Evolutionary conservation across 1,140 invertebrate species (phyloP).

Genomic region (Ips typographus): DNA sequence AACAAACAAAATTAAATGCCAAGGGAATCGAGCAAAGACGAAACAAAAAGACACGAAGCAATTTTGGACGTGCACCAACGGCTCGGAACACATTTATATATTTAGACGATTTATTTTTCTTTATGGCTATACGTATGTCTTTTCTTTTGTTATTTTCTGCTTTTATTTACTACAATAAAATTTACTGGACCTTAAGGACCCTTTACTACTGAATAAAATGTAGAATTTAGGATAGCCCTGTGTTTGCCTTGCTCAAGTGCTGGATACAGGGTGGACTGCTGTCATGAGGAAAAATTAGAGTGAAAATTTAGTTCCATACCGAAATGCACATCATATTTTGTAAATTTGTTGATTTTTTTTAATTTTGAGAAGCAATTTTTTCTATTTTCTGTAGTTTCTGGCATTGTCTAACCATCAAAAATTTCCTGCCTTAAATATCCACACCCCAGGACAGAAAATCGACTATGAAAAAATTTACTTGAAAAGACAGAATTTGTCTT

Average conservation of each 20-base stretch:
- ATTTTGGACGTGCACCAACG: constrained; percentile 28
- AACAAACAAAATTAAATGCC: constrained; percentile 33
- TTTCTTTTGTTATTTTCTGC: constrained; percentile 19
- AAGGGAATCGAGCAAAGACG: constrained; percentile 5
- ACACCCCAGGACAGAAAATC: no score
- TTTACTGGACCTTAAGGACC: constrained; percentile 32
- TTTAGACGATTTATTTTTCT: constrained; percentile 35
- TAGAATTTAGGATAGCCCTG: constrained; percentile 11
- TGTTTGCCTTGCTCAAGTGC: constrained; percentile 2
- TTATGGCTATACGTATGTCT: constrained; percentile 20
- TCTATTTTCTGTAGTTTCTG: not conserved
- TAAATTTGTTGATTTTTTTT: no score
- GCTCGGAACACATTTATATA: constrained; percentile 30
- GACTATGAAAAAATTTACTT: no score
- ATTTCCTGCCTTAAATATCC: no score
- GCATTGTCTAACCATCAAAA: not conserved
- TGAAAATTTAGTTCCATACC: no score
- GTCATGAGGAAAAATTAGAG: not conserved
- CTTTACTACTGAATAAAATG: constrained; percentile 19
- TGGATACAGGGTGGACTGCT: not conserved
- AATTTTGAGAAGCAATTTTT: not conserved
- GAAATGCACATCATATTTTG: no score
- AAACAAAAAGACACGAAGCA: constrained; percentile 25
- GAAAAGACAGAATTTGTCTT: no score
- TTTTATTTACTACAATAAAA: constrained; percentile 34